A percentile compares a stretch with the other conserved stretches of the same genome.
These are phyloP conservation scores for Hoplodrina blanda DNA, from an alignment of 2,888 invertebrate genomes.

Conservation along the genomic window DNA sequence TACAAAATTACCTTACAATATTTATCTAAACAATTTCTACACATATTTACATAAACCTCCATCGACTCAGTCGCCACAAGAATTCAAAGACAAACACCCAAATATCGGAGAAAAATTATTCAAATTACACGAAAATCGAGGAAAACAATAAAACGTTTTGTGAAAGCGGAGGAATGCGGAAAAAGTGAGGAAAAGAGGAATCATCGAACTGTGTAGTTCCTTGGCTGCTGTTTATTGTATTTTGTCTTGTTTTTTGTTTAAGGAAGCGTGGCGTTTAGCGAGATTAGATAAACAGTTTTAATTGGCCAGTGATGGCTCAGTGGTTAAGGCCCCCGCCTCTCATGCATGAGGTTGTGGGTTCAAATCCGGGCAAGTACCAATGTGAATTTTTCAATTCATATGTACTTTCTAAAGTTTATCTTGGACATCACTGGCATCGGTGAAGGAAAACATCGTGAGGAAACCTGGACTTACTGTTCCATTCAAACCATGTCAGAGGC, in stretches of 20 bases:
- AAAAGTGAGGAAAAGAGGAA: background rate
- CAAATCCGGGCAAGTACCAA: too few species aligned
- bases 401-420: too few species aligned
- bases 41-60: constrained; percentile 2
- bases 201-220: background rate
- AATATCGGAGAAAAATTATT: constrained; percentile 44
- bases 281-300: too few species aligned
- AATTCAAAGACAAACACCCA: constrained; percentile 22
- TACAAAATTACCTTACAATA: background rate
- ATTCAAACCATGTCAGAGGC: too few species aligned
- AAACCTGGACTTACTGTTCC: too few species aligned
- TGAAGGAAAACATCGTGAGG: too few species aligned
- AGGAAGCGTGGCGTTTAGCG: background rate
- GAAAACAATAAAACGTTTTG: constrained; percentile 21
- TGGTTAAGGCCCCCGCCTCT: too few species aligned
- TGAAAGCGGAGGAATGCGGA: constrained; percentile 28
- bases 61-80: constrained; percentile 2
- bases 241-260: background rate
- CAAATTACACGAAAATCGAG: constrained; percentile 37
- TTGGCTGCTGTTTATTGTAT: constrained; percentile 24
- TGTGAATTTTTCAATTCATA: too few species aligned
- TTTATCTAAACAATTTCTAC: background rate
- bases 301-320: too few species aligned
- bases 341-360: too few species aligned
- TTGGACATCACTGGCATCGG: too few species aligned